A percentile compares a stretch with the other conserved stretches of the same genome.
Evolutionary conservation across 1,140 invertebrate species (phyloP).

Genomic region (Coenobita brevimanus): DNA sequence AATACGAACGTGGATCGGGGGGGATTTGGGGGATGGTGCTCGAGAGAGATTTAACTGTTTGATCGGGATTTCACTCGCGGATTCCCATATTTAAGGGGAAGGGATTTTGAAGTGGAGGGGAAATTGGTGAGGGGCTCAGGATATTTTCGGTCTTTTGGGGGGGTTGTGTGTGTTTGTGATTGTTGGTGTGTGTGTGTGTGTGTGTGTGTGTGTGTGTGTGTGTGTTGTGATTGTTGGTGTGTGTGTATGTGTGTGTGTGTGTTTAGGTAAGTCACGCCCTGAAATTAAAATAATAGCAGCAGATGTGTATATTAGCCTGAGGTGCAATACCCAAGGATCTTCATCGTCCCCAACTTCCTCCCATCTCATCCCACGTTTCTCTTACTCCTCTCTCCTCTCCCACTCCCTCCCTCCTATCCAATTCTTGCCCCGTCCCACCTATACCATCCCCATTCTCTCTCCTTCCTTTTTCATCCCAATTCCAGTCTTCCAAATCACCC

Average conservation of each 20-base stretch:
- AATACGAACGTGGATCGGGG: constrained; percentile 61
- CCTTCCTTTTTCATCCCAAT: no score
- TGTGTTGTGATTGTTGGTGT: constrained; percentile 20
- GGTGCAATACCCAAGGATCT: neutral
- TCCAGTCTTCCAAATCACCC: no score
- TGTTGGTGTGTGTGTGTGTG: neutral
- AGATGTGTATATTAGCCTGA: neutral
- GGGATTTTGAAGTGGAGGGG: constrained; percentile 54
- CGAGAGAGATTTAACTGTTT: constrained; percentile 63
- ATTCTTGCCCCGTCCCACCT: no score
- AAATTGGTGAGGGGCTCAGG: constrained; percentile 27
- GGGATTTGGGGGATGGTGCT: constrained; percentile 63
- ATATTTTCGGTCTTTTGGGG: neutral
- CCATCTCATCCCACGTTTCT: no score
- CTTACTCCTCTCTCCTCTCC: no score
- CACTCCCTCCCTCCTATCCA: no score
- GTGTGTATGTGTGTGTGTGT: constrained; percentile 34
- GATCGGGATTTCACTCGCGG: constrained; percentile 59
- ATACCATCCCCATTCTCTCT: no score
- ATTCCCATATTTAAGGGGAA: constrained; percentile 60
- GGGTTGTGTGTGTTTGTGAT: no score
- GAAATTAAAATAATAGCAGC: neutral
- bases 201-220: constrained; percentile 25
- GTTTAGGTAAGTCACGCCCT: neutral
- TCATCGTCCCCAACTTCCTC: no score